A percentile compares a stretch with the other conserved stretches of the same genome.
These are phyloP conservation scores for Diarsia brunnea DNA, from an alignment of 2,888 invertebrate species.

Conservation along the genomic window DNA sequence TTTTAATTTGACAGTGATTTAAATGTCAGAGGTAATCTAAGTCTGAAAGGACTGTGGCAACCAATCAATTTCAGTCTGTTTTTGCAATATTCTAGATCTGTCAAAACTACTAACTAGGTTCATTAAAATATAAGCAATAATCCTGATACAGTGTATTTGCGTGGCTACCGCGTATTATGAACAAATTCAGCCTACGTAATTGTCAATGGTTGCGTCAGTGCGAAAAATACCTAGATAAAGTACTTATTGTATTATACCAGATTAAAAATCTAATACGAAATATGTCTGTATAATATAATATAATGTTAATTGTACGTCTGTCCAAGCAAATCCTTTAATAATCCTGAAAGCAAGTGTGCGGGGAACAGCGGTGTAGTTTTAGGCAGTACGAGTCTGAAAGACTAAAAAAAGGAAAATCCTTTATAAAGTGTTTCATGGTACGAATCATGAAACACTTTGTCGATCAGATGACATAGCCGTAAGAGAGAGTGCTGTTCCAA, in stretches of 20 bases:
- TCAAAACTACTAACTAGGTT: conserved; percentile 13
- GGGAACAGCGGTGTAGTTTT: no score
- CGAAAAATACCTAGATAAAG: conserved; percentile 7
- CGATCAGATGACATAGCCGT: no score
- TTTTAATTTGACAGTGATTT: neutral
- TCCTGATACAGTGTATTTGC: conserved; percentile 5
- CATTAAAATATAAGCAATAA: conserved; percentile 20
- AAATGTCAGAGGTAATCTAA: neutral
- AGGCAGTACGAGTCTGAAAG: no score
- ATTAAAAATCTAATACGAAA: conserved; percentile 13
- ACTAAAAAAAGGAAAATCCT: no score
- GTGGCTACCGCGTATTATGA: neutral
- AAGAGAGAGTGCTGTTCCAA: no score
- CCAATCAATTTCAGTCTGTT: conserved; percentile 12
- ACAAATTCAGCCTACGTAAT: conserved; percentile 19
- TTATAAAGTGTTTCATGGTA: no score
- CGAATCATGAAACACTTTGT: no score
- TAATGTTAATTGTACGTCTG: neutral
- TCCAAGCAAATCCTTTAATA: no score
- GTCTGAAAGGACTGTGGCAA: neutral
- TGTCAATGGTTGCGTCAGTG: conserved; percentile 17
- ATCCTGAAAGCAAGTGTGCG: no score
- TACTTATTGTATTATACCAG: conserved; percentile 14
- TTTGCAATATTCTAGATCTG: conserved; percentile 26
- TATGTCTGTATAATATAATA: no score